phyloP scores from a whole-genome alignment of 2,888 invertebrate genomes.

The Germaria angustata region DNA sequence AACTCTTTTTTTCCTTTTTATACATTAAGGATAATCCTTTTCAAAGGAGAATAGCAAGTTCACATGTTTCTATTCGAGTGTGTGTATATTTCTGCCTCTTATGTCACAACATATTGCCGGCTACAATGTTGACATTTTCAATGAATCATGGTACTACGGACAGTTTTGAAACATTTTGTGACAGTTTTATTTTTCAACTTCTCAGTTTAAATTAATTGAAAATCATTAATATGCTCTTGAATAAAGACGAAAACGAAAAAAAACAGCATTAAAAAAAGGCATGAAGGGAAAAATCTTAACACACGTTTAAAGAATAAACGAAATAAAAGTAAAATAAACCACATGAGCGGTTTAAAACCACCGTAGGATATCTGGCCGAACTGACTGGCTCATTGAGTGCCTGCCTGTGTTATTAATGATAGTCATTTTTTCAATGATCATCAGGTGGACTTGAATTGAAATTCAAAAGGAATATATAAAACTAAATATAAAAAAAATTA shows the following conservation, averaged over 20 bases:
- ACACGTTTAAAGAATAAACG: constrained; percentile 43
- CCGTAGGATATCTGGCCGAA: constrained; percentile 49
- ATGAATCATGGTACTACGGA: constrained; percentile 56
- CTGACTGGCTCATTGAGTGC: constrained; percentile 34
- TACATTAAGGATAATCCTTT: constrained; percentile 57
- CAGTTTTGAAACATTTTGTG: constrained; percentile 57
- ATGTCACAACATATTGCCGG: constrained; percentile 63
- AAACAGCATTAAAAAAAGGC: constrained; percentile 31
- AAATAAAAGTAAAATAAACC: constrained; percentile 52
- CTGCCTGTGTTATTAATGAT: constrained; percentile 68
- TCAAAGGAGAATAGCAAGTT: neutral
- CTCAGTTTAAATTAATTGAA: constrained; percentile 59
- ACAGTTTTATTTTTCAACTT: constrained; percentile 53
- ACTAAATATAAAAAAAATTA: constrained; percentile 34
- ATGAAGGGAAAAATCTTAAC: constrained; percentile 38
- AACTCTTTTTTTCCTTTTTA: constrained; percentile 16
- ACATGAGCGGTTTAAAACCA: constrained; percentile 55
- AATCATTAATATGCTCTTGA: constrained; percentile 62
- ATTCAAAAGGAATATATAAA: constrained; percentile 2
- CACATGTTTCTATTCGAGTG: neutral
- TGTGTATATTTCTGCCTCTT: constrained; percentile 27
- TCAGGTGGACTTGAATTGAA: constrained; percentile 66
- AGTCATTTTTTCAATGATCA: constrained; percentile 69
- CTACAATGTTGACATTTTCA: constrained; percentile 59
- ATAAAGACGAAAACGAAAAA: constrained; percentile 9